Base-by-base conservation (phyloP, 30 jellyfish, hydroid and myxozoan genomes). In the Sanderia malayensis region DNA sequence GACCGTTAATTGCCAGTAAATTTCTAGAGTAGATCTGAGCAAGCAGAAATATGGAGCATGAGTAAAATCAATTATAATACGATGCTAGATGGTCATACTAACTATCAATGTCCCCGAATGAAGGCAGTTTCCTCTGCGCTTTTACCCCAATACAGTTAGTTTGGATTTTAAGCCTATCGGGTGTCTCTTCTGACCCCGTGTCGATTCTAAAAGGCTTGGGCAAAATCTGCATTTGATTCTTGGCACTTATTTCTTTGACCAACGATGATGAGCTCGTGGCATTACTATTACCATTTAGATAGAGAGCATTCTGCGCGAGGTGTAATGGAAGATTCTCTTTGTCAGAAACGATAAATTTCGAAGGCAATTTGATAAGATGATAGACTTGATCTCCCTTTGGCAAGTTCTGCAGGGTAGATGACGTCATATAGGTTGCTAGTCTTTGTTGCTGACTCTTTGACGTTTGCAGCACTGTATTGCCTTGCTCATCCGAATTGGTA, bases 161-260 rank as follows among this genome's bases (percentile, higher is more conserved):
- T 4, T 11, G 23, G 8, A 49, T 49, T 4, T 9, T 19, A 49
- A 11, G 25, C 27, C 64, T 49, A 49, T 44, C 25, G 45, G 47
- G 70, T 7, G 53, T 58, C 6, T 75, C 77, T 4, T 44, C 80
- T 45, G 65, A 22, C 9, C 23, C 49, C 10, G 63, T 24, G 32
- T 66, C 32, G 1, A 44, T 49, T 7, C 29, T 57, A 27, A 74
- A 27, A 4, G 72, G 80, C 19, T 67, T 76, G 26, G 80, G 88
- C 24, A 76, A 67, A 30, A 76, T 63, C 2, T 80, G 74, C 24
- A 76, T 59, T 19, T 11, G 64, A 15, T 11, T 49, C 18, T 15
- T 9, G 6, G 64, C 27, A 24, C 27, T 49, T 15, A 2, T 19
- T 7, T 8, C 18, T 24, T 4, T 24, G 27, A 15, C 64, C 8